phyloP scores from a whole-genome alignment of 2,113 vertebrate species.

The Zosterops lateralis region DNA sequence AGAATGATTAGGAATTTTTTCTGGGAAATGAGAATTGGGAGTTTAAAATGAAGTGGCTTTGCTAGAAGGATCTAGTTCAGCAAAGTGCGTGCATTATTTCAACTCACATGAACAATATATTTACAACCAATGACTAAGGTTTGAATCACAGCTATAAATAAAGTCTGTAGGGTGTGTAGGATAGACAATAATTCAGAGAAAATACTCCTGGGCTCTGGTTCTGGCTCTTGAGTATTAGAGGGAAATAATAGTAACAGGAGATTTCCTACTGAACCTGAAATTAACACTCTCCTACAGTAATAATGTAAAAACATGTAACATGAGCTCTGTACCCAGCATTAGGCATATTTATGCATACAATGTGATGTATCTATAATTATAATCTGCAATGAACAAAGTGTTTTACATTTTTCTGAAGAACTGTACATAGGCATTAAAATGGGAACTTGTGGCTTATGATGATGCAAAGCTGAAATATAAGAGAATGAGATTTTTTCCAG shows the following conservation, averaged over 20 bases:
- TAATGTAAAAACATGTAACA: not conserved
- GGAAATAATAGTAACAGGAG: not conserved
- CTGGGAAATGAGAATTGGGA: not conserved
- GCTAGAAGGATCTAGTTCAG: not conserved
- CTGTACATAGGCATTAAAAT: not conserved
- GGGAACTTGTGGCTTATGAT: not conserved
- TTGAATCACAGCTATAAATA: not conserved
- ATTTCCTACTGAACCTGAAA: not conserved
- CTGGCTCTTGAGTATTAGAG: not conserved
- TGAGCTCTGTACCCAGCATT: not conserved
- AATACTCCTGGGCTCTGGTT: not conserved
- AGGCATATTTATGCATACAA: fast-evolving
- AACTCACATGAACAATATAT: not conserved
- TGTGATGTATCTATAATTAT: not conserved
- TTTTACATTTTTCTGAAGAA: not conserved
- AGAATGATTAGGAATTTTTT: fast-evolving
- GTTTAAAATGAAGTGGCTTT: not conserved
- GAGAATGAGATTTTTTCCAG: not conserved
- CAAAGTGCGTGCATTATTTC: not conserved
- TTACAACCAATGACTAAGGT: not conserved
- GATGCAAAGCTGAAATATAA: not conserved
- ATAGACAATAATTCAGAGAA: not conserved
- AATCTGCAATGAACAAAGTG: not conserved
- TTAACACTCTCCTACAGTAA: not conserved
- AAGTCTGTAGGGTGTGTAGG: not conserved